Percentiles rank a stretch among this genome's conserved stretches.
These are phyloP conservation scores for Sinocyclocheilus rhinocerous DNA, from an alignment of 2,113 vertebrate species.

Conservation along the genomic window DNA sequence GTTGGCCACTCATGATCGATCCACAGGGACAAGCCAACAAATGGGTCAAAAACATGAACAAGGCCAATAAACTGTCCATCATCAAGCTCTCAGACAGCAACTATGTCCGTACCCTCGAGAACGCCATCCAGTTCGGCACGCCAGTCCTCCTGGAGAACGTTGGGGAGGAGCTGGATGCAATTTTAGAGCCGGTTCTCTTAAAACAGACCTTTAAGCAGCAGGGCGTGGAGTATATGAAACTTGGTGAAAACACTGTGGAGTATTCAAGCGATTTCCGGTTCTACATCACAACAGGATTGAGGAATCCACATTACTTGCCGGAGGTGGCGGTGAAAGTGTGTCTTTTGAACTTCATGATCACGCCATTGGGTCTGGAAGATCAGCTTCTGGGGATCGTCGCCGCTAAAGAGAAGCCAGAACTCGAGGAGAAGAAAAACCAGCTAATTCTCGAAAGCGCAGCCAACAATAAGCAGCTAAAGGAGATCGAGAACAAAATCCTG, in stretches of 20 bases:
- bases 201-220: conserved; percentile 92
- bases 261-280: conserved; percentile 86
- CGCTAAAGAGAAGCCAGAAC: conserved; percentile 89
- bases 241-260: conserved; percentile 91
- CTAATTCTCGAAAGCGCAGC: conserved; percentile 87
- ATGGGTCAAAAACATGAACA: conserved; percentile 96
- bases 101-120: conserved; percentile 85
- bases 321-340: conserved; percentile 93
- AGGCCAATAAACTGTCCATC: conserved; percentile 81
- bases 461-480: conserved; percentile 90
- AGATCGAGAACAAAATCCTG: conserved; percentile 91
- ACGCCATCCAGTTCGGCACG: conserved; percentile 86
- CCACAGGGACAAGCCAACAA: conserved; percentile 95
- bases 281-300: conserved; percentile 90
- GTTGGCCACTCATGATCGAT: conserved; percentile 93
- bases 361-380: conserved; percentile 90
- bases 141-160: conserved; percentile 89
- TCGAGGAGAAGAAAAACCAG: conserved; percentile 91
- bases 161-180: conserved; percentile 88
- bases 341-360: conserved; percentile 95
- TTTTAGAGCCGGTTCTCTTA: conserved; percentile 86
- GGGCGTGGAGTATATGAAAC: conserved; percentile 88
- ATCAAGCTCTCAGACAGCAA: conserved; percentile 86
- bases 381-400: conserved; percentile 91
- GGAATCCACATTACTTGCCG: conserved; percentile 92